phyloP scores from a whole-genome alignment of 1,140 invertebrate genomes.

The Mesaphorura yosii region DNA sequence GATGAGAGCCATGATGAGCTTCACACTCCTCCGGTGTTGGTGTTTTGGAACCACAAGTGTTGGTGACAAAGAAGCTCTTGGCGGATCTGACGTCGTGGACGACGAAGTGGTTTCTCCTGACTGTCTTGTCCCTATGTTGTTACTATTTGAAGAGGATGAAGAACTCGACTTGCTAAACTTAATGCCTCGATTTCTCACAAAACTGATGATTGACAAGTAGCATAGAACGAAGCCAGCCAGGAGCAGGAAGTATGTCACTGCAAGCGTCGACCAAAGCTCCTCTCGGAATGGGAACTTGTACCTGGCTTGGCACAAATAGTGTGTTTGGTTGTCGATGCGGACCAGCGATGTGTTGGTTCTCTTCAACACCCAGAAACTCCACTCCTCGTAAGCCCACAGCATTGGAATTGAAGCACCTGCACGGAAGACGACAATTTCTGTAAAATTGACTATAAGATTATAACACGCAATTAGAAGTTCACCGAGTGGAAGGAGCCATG shows the following conservation, averaged over 20 bases:
- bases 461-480: not conserved
- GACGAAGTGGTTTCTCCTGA: not conserved
- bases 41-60: not conserved
- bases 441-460: not conserved
- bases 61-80: not conserved
- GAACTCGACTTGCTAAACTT: not conserved
- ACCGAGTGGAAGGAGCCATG: constrained; percentile 19
- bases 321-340: not conserved
- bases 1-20: constrained; percentile 16
- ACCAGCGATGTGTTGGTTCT: not conserved
- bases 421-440: not conserved
- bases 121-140: not conserved
- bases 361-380: constrained; percentile 5
- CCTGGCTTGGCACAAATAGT: constrained; percentile 11
- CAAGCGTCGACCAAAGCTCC: not conserved
- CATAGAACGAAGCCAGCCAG: constrained; percentile 16
- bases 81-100: not conserved
- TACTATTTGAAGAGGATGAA: no score
- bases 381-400: constrained; percentile 6
- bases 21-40: constrained; percentile 12
- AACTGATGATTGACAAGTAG: constrained; percentile 22
- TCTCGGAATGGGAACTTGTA: not conserved
- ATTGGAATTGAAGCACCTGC: constrained; percentile 7
- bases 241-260: constrained; percentile 2
- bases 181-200: constrained; percentile 12